Evolutionary conservation across 2,888 invertebrate species (phyloP), one percentile per base, ranked within the genome.

Genomic region (Atethmia centrago): DNA sequence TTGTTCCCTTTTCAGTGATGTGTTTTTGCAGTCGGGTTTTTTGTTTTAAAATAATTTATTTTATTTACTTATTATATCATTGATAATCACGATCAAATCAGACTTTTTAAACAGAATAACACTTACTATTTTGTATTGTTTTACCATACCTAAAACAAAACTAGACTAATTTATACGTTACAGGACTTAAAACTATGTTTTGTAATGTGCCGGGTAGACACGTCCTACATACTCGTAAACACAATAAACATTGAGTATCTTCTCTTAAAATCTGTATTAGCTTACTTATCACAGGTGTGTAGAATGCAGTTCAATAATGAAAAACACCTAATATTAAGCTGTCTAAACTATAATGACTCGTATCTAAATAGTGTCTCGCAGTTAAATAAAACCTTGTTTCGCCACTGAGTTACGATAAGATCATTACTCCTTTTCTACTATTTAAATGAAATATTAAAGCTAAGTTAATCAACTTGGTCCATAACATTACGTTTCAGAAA

Each of bases 201-300:
- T 47, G 45, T 47, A 47, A 47, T 47, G 36, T 31, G 36, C 36
- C 36, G 36, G 36, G 45, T 47, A 47, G 45, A 19, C 45, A 47
- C 45, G 16, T 19, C 45, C 45, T 47, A 47, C 19, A 47, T 47
- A n/a, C n/a, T n/a, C n/a, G n/a, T n/a, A 47, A 47, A 55, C 55
- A 55, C 55, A 55, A 55, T 55, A 55, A 28, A 55, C 55, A 55
- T 28, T 49, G 49, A 49, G 28, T 25, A 25, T 55, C 55, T 55
- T 55, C 55, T 55, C 55, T 25, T n/a, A 55, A 28, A 55, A 55
- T 28, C 55, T 28, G 55, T 55, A 28, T 55, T 55, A 55, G 55
- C 55, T 55, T 49, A 49, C 49, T 87, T 58, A 25, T 58, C 31
- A 58, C 31, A 31, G 31, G 49, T 49, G 49, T 49, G 49, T 49